Percentiles rank a stretch among this genome's conserved stretches.
phyloP scores from a whole-genome alignment of 2,888 invertebrate genomes.

The Phengaris alcon region DNA sequence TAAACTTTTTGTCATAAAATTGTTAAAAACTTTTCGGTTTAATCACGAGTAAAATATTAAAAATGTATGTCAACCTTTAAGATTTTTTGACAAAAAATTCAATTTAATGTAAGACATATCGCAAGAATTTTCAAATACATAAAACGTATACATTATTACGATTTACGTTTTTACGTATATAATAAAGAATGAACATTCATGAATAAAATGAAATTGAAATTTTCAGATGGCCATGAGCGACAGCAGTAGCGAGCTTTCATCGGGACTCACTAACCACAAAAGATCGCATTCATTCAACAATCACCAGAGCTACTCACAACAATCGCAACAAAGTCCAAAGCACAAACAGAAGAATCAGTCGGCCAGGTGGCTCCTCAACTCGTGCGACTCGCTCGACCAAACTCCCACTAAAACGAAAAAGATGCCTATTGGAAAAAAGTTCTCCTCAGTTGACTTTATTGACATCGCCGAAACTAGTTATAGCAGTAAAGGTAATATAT shows the following conservation, averaged over 20 bases:
- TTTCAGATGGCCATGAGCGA: constrained; percentile 83
- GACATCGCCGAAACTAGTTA: constrained; percentile 77
- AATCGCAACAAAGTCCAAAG: constrained; percentile 79
- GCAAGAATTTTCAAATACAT: too few relatives aligned
- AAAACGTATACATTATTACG: too few relatives aligned
- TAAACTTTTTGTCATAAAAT: too few relatives aligned
- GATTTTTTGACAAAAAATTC: background rate
- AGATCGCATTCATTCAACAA: constrained; percentile 85
- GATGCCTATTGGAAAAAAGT: constrained; percentile 79
- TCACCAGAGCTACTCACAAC: constrained; percentile 84
- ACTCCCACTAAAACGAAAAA: constrained; percentile 66
- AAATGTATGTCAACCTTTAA: too few relatives aligned
- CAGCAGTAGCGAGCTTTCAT: constrained; percentile 75
- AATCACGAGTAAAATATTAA: too few relatives aligned
- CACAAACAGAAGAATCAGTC: constrained; percentile 82
- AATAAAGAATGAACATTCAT: too few relatives aligned
- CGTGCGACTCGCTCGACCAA: constrained; percentile 74
- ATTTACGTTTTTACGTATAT: too few relatives aligned
- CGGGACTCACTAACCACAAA: constrained; percentile 81
- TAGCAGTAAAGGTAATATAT: constrained; percentile 73
- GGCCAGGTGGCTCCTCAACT: constrained; percentile 72
- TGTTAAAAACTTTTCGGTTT: too few relatives aligned
- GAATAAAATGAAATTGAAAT: constrained; percentile 32
- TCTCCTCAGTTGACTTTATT: constrained; percentile 77
- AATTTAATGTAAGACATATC: too few relatives aligned